Evolutionary conservation across 2,113 vertebrate genomes (phyloP).

Genomic region (Nesoenas mayeri): DNA sequence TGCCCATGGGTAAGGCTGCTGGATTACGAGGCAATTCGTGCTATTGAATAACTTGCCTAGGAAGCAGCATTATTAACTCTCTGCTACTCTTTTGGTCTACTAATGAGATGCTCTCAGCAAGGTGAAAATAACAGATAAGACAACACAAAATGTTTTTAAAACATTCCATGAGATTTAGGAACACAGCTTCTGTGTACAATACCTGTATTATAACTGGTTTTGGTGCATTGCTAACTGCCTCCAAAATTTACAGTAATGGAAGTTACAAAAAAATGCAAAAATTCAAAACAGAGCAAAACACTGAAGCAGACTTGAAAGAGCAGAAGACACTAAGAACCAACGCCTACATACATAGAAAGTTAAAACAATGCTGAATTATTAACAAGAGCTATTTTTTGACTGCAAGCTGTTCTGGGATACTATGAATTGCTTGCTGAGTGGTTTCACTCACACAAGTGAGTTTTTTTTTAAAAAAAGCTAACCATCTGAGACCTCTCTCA

Average conservation of each 20-base stretch:
- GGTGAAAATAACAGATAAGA: not conserved
- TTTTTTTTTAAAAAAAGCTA: not conserved
- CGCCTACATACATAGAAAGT: not conserved
- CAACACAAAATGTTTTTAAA: not conserved
- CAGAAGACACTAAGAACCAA: not conserved
- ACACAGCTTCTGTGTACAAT: not conserved
- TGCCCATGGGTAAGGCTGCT: not conserved
- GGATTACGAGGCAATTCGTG: not conserved
- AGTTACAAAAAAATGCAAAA: not conserved
- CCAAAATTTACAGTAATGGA: not conserved
- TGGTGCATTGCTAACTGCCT: not conserved
- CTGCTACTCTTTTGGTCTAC: not conserved
- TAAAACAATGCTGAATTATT: slow-evolving; percentile 17
- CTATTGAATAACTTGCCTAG: not conserved
- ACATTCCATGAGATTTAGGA: not conserved
- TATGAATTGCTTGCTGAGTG: not conserved
- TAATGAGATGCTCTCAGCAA: not conserved
- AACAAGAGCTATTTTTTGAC: not conserved
- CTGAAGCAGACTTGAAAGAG: not conserved
- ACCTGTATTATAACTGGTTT: not conserved
- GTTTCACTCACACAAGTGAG: not conserved
- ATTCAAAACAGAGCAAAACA: not conserved
- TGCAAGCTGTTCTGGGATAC: not conserved
- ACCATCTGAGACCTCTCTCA: accelerated
- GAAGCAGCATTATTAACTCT: not conserved